Evolutionary conservation across 2,113 vertebrate genomes (phyloP), one percentile per base, ranked within the genome.

Genomic region (Zapus hudsonius): DNA sequence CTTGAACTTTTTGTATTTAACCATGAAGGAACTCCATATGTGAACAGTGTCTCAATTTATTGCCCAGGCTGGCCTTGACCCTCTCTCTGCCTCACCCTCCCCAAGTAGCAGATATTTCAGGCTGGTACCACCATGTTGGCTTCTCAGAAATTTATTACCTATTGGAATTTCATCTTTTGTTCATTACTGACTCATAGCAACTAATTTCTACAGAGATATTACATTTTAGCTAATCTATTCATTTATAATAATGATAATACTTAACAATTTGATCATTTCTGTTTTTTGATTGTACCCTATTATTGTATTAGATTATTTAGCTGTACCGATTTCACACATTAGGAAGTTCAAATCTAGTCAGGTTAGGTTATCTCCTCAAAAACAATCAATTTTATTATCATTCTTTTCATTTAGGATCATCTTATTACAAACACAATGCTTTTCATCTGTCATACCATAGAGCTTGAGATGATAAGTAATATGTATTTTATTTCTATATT

Each of bases 131-230:
- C 33, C 3, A 13, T 52, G 27, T 47, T 78, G 4, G 7, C 63
- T 89, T 59, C 75, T 33, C 8, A 82, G 10, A 42, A 59, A 64
- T 67, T 87, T 69, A 38, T 52, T 83, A 6, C 66, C 61, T 70
- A 16, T 92, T 70, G 1, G 8, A 36, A 44, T 81, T 93, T 89
- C 23, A 83, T 78, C 31, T 74, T 92, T 92, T 78, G 6, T 82
- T n/a, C 80, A 70, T 57, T 64, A 36, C 16, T n/a, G 40, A 5
- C 59, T 75, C 16, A 27, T 85, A 73, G 11, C 29, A 79, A 3
- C 70, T n/a, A 15, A 40, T 92, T 95, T 94, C 72, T 59, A 75
- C 0, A 42, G 33, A 75, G 13, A n/a, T 33, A 31, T 52, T 86
- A n/a, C n/a, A n/a, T n/a, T n/a, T n/a, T n/a, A n/a, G n/a, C n/a